Base-by-base conservation (phyloP, 2,888 invertebrate species). In the Leucophenga montana region DNA sequence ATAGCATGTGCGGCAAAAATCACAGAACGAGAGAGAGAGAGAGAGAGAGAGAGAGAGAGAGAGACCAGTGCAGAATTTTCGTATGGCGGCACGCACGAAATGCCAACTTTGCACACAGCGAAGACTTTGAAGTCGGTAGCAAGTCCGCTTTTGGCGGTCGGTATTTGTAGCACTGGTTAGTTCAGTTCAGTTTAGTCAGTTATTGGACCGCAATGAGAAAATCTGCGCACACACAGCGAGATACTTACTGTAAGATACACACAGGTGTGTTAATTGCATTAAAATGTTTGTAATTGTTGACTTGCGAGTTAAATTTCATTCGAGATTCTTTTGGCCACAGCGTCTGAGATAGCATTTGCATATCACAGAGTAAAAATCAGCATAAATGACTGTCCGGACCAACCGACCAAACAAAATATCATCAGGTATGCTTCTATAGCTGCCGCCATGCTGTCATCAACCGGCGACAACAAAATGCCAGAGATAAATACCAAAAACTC, bases 231-330 rank as follows among this genome's bases (percentile, higher is more conserved):
- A 50, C 50, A 50, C n/a, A 50, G 14, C 1, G n/a, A 39, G 9
- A 39, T 6, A 50, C 50, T 46, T 46, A 46, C 46, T 46, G 13
- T 46, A 18, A n/a, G 6, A 16, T 16, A 50, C 50, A 48, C 48
- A 50, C 74, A 73, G 71, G 77, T 85, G 84, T 86, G 85, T 85
- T 86, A 86, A 86, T 87, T 86, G 87, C 86, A 87, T 86, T 86
- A 85, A 86, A 85, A 86, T 87, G 81, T 83, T 82, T 84, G 80
- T 82, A 85, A 87, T 83, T 85, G 85, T 80, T 75, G 75, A 73
- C 84, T 75, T 68, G 69, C 59, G 73, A 66, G 54, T 66, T 11
- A 18, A 16, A 18, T 61, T 61, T 16, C 16, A 27, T 61, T 16
- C 39, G 39, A 39, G 39, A 39, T 39, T 39, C 39, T 39, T 39